Percentiles rank a stretch among this genome's conserved stretches.
Conservation (phyloP, 1,140 invertebrate species). For the Drosophila pandora region DNA sequence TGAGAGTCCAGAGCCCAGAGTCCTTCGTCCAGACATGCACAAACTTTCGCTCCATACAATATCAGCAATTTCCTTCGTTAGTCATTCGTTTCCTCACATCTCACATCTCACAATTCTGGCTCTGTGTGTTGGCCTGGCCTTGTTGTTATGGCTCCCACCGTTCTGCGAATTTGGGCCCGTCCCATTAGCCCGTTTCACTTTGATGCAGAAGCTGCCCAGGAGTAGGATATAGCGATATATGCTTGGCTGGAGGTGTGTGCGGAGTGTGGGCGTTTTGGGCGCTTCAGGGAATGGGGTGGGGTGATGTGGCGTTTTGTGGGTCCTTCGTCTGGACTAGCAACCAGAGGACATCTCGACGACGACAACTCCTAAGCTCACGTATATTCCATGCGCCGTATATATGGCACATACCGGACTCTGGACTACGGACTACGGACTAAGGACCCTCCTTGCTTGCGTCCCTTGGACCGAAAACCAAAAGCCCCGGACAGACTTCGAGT, state of each 20-base stretch:
- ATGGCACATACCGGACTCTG: slow-evolving; percentile 45
- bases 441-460: not conserved
- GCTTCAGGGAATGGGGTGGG: not conserved
- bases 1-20: slow-evolving; percentile 3
- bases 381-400: slow-evolving; percentile 46
- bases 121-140: slow-evolving; percentile 23
- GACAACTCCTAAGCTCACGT: slow-evolving; percentile 70
- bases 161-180: slow-evolving; percentile 59
- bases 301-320: slow-evolving; percentile 43
- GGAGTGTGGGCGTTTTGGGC: slow-evolving; percentile 7
- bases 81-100: slow-evolving; percentile 78
- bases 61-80: slow-evolving; percentile 83
- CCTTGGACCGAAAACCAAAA: slow-evolving; percentile 19
- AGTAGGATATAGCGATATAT: slow-evolving; percentile 12
- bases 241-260: not conserved
- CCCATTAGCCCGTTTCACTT: slow-evolving; percentile 73
- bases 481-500: slow-evolving; percentile 37
- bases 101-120: slow-evolving; percentile 27
- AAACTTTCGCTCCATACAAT: slow-evolving; percentile 79
- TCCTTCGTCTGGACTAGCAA: slow-evolving; percentile 66
- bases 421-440: slow-evolving; percentile 3
- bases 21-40: slow-evolving; percentile 63
- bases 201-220: slow-evolving; percentile 63
- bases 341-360: slow-evolving; percentile 75
- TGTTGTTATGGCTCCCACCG: slow-evolving; percentile 73